Percentiles rank a stretch among this genome's conserved stretches.
Evolutionary conservation across 2,888 invertebrate genomes (phyloP).

Genomic region (Oscheius sp.): DNA sequence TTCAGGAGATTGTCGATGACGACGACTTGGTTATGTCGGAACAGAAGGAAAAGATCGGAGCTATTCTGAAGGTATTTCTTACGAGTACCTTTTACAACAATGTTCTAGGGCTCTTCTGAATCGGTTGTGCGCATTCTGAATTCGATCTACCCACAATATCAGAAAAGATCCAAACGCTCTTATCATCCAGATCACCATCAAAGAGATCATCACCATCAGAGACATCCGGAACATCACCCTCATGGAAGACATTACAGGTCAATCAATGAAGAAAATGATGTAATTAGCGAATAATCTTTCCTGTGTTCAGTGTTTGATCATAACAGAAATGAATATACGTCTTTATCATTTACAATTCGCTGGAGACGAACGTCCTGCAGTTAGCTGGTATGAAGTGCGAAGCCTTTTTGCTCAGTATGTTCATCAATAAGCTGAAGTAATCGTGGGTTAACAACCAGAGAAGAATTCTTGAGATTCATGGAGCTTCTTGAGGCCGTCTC

Average conservation of each 20-base stretch:
- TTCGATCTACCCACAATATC: background rate
- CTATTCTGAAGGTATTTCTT: background rate
- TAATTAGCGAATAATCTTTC: no score
- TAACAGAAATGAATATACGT: no score
- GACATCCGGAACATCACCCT: background rate
- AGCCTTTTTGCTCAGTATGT: no score
- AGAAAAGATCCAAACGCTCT: background rate
- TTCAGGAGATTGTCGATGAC: background rate
- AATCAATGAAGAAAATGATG: background rate
- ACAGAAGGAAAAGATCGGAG: background rate
- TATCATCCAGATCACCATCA: background rate
- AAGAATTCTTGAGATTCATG: no score
- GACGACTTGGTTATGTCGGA: background rate
- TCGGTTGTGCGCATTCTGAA: background rate
- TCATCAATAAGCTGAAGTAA: no score
- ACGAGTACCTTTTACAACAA: background rate
- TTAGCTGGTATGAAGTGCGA: no score
- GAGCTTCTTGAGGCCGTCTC: no score
- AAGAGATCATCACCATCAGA: background rate
- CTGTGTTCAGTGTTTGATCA: no score
- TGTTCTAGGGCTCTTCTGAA: background rate
- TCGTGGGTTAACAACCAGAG: no score
- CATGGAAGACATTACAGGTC: slow-evolving; percentile 5
- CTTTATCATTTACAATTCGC: no score
- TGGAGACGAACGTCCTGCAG: no score